Conservation (phyloP, 2,888 invertebrate species). For the Tenthredo mesomela region DNA sequence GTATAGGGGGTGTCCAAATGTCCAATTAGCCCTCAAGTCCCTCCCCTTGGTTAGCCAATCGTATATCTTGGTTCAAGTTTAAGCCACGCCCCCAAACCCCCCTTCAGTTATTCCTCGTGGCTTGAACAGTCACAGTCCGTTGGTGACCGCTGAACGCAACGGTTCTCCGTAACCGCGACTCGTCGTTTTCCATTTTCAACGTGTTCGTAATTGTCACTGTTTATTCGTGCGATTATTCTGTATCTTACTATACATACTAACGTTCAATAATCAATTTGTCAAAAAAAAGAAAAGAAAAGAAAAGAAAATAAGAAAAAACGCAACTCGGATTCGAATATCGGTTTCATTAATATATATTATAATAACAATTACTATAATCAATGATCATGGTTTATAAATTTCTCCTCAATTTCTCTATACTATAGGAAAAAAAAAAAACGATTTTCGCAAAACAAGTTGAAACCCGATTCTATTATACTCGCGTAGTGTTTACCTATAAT, state of each 20-base stretch:
- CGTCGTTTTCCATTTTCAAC: conserved; percentile 15
- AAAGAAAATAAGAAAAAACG: not conserved
- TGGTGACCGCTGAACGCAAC: conserved; percentile 72
- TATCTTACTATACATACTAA: no score
- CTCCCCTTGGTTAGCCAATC: conserved; percentile 55
- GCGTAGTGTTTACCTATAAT: no score
- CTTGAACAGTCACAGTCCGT: conserved; percentile 68
- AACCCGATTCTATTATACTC: no score
- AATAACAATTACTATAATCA: not conserved
- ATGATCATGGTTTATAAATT: no score
- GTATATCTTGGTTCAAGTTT: conserved; percentile 47
- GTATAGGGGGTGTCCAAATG: conserved; percentile 66
- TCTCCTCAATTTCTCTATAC: no score
- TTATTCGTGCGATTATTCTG: not conserved
- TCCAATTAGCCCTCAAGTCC: conserved; percentile 65
- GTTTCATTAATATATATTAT: not conserved
- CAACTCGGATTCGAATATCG: not conserved
- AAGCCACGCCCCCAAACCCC: conserved; percentile 64
- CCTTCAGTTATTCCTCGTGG: conserved; percentile 72
- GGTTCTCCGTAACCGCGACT: conserved; percentile 59
- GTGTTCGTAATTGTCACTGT: conserved; percentile 27
- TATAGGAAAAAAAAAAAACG: no score
- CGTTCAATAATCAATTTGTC: not conserved
- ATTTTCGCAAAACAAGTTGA: no score
- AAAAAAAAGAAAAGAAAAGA: not conserved